Conservation (phyloP, 2,113 vertebrate species). For the Peromyscus maniculatus region DNA sequence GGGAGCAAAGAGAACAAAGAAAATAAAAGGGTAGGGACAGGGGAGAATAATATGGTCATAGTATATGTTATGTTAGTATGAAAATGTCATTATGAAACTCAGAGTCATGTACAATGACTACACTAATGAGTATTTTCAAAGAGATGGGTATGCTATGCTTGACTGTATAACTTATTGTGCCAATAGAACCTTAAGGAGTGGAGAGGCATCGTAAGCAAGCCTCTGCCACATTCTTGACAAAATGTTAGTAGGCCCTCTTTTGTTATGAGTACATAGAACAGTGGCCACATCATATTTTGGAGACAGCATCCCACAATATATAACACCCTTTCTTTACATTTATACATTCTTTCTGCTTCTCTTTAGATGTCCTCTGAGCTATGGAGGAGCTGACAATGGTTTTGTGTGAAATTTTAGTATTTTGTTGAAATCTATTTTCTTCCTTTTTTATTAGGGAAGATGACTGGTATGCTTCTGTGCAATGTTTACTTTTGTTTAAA, state of each 20-base stretch:
- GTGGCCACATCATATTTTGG: background rate
- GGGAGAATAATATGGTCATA: background rate
- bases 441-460: background rate
- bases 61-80: background rate
- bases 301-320: background rate
- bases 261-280: background rate
- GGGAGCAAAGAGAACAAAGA: background rate
- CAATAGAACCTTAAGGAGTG: background rate
- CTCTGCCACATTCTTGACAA: background rate
- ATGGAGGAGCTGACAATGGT: background rate
- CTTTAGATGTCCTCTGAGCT: background rate
- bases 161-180: background rate
- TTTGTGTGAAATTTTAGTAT: background rate
- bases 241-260: background rate
- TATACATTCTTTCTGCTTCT: background rate
- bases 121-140: background rate
- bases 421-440: background rate
- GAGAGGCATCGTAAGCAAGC: background rate
- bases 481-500: background rate
- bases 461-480: background rate
- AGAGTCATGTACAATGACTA: background rate
- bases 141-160: background rate
- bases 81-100: background rate
- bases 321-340: background rate
- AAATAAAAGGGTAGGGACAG: background rate